Conservation (phyloP, 2,113 vertebrate species). For the Helogale parvula region DNA sequence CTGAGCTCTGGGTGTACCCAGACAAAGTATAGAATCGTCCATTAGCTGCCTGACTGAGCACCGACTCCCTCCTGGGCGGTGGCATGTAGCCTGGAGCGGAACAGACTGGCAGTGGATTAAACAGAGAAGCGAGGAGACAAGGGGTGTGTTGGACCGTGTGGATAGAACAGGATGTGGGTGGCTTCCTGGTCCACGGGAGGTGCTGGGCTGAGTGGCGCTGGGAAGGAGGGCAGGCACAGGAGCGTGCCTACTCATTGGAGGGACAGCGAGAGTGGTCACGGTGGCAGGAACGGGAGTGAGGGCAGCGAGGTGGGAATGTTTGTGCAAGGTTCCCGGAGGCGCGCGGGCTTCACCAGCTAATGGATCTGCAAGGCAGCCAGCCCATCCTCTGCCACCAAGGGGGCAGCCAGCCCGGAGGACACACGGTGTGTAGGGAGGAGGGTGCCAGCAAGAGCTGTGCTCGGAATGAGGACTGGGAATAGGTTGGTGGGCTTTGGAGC, state of each 20-base stretch:
- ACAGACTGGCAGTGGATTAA: background rate
- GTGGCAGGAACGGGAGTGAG: fast-evolving
- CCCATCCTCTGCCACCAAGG: background rate
- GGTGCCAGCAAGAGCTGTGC: fast-evolving
- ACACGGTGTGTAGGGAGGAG: background rate
- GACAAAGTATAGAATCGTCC: background rate
- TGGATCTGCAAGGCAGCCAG: too few relatives aligned
- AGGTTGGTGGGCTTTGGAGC: background rate
- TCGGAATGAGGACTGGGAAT: fast-evolving
- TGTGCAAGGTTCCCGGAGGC: too few relatives aligned
- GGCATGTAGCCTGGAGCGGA: background rate
- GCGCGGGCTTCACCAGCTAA: background rate
- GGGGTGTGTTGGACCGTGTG: background rate
- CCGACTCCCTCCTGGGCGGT: background rate
- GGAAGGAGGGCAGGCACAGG: background rate
- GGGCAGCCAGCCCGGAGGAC: background rate
- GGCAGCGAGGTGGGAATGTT: fast-evolving
- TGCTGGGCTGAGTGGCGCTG: background rate
- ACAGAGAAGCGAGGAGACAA: background rate
- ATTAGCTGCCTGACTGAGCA: background rate
- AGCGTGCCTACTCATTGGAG: background rate
- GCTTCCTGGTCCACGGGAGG: background rate
- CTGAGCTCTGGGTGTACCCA: background rate
- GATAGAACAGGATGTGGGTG: background rate
- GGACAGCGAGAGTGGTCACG: too few relatives aligned